Percentiles rank a stretch among this genome's conserved stretches.
These are phyloP conservation scores for Ochropleura plecta DNA, from an alignment of 2,888 invertebrate genomes.

Conservation along the genomic window DNA sequence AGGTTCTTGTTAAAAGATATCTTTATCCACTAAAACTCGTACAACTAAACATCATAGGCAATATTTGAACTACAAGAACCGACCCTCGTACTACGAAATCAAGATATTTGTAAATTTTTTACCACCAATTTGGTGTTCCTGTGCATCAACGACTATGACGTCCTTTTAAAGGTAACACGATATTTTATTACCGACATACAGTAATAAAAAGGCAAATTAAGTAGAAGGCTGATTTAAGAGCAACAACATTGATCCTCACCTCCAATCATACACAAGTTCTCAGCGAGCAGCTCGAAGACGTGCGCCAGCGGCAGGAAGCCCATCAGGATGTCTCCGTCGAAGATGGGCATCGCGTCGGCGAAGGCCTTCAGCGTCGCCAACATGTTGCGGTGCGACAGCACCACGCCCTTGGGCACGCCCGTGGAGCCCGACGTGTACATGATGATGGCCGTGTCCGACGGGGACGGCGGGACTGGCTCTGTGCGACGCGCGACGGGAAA, in stretches of 20 bases:
- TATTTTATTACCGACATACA: neutral
- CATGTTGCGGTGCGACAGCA: constrained; percentile 95
- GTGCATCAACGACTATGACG: neutral
- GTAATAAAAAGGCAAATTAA: neutral
- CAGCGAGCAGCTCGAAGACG: constrained; percentile 98
- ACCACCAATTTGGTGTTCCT: neutral
- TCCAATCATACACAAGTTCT: constrained; percentile 94
- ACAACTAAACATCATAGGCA: neutral
- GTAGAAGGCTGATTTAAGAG: neutral
- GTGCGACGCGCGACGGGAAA: constrained; percentile 59
- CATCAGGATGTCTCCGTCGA: constrained; percentile 95
- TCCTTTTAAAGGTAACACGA: neutral
- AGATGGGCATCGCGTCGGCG: constrained; percentile 94
- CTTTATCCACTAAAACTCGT: neutral
- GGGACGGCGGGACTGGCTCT: constrained; percentile 92
- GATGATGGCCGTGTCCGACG: constrained; percentile 97
- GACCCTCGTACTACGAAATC: neutral
- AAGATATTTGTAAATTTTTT: neutral
- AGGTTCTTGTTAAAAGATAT: neutral
- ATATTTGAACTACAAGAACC: neutral
- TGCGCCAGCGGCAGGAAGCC: constrained; percentile 99
- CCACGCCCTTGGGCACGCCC: constrained; percentile 97
- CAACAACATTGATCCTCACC: constrained; percentile 90
- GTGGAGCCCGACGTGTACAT: constrained; percentile 99
- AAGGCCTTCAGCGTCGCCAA: constrained; percentile 95